These are phyloP conservation scores for Eugnorisma glareosa DNA, from an alignment of 2,888 invertebrate genomes.

Conservation along the genomic window DNA sequence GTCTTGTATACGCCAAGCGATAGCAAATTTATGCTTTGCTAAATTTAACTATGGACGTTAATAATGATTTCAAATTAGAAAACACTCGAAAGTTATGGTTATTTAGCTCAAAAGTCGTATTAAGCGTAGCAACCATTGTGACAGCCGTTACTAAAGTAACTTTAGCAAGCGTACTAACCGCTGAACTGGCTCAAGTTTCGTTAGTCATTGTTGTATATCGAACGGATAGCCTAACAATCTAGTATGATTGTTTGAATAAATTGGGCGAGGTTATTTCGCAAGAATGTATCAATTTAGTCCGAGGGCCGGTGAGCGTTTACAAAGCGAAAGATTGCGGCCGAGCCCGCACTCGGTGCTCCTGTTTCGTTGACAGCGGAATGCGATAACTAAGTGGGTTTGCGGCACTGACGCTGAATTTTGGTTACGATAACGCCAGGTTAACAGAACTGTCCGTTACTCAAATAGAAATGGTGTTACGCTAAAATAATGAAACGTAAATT, in stretches of 20 bases:
- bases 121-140: conserved; percentile 6
- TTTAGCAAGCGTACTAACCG: conserved; percentile 27
- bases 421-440: conserved; percentile 79
- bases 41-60: conserved; percentile 7
- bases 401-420: conserved; percentile 79
- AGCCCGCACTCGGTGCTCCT: conserved; percentile 82
- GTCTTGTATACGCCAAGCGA: conserved; percentile 31
- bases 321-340: conserved; percentile 84
- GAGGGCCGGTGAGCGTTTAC: conserved; percentile 83
- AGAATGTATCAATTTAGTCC: conserved; percentile 88
- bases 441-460: conserved; percentile 73
- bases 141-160: conserved; percentile 23
- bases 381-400: conserved; percentile 87
- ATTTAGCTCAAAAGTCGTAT: conserved; percentile 5
- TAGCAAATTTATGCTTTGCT: conserved; percentile 20
- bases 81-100: background rate
- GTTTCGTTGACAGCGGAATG: conserved; percentile 86
- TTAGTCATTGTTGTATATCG: conserved; percentile 50
- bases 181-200: conserved; percentile 39
- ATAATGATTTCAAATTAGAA: conserved; percentile 15
- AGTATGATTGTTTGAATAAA: conserved; percentile 86
- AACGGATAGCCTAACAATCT: conserved; percentile 73
- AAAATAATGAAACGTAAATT: conserved; percentile 67
- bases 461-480: conserved; percentile 66
- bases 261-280: conserved; percentile 89